Percentiles rank a stretch among this genome's conserved stretches.
phyloP scores from a whole-genome alignment of 1,140 invertebrate genomes.

The Sinonovacula constricta region DNA sequence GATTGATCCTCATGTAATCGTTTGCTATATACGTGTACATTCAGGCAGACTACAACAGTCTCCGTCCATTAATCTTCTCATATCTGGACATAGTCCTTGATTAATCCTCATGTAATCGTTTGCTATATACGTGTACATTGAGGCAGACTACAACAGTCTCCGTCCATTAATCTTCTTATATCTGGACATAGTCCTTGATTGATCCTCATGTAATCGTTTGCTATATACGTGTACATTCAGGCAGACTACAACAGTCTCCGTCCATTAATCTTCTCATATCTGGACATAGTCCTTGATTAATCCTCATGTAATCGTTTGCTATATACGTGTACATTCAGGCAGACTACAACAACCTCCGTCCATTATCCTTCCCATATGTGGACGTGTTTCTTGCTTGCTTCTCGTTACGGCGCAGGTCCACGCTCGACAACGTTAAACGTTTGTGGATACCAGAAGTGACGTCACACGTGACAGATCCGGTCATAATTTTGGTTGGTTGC shows the following conservation, averaged over 20 bases:
- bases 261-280: background rate
- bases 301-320: too few species aligned
- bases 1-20: too few species aligned
- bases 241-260: background rate
- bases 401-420: conserved; percentile 37
- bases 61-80: too few species aligned
- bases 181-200: background rate
- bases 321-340: too few species aligned
- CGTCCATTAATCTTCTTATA: background rate
- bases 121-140: too few species aligned
- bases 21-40: too few species aligned
- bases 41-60: too few species aligned
- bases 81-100: too few species aligned
- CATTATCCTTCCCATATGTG: conserved; percentile 92
- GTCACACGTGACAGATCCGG: conserved; percentile 78
- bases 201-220: background rate
- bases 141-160: too few species aligned
- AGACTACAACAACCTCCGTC: conserved; percentile 93
- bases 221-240: background rate
- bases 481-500: conserved; percentile 80
- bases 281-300: too few species aligned
- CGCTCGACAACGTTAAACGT: conserved; percentile 43
- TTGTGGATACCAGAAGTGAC: conserved; percentile 80
- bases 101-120: too few species aligned
- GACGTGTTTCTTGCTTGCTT: conserved; percentile 62